phyloP scores from a whole-genome alignment of 2,113 vertebrate genomes.

The Phodopus roborovskii region DNA sequence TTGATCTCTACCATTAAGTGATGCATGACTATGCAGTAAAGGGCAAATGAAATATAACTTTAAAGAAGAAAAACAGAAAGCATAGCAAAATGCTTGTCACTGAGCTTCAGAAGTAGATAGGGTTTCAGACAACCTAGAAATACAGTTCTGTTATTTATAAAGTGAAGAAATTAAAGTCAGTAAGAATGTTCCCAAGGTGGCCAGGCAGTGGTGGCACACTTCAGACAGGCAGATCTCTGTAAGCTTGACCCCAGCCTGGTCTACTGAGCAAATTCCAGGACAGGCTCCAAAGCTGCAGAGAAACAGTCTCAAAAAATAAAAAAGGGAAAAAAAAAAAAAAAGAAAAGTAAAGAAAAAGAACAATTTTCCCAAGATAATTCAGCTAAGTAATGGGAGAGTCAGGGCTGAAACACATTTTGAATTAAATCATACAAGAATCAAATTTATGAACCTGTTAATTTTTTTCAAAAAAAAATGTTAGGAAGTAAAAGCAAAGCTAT shows the following conservation, averaged over 20 bases:
- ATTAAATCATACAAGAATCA: neutral
- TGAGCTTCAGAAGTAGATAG: neutral
- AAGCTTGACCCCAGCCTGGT: too few species aligned
- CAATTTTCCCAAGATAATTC: neutral
- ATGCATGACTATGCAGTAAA: neutral
- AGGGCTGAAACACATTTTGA: neutral
- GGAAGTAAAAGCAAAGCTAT: neutral
- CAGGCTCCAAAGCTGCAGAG: too few species aligned
- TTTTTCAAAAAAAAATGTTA: slow-evolving; percentile 1
- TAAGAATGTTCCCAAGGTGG: neutral
- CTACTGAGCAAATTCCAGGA: too few species aligned
- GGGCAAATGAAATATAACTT: neutral
- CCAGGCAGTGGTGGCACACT: too few species aligned
- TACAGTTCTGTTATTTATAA: slow-evolving; percentile 3
- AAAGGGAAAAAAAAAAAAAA: too few species aligned
- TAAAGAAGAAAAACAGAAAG: neutral
- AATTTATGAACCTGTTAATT: neutral
- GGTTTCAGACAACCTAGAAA: slow-evolving; percentile 39
- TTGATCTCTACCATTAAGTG: neutral
- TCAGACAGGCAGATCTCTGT: too few species aligned
- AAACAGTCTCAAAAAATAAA: too few species aligned
- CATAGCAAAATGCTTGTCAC: slow-evolving; percentile 20
- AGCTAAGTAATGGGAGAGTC: neutral
- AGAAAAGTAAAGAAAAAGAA: too few species aligned
- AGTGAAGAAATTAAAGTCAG: slow-evolving; percentile 20